Evolutionary conservation across 2,113 vertebrate species (phyloP).

Genomic region (Aldabrachelys gigantea): DNA sequence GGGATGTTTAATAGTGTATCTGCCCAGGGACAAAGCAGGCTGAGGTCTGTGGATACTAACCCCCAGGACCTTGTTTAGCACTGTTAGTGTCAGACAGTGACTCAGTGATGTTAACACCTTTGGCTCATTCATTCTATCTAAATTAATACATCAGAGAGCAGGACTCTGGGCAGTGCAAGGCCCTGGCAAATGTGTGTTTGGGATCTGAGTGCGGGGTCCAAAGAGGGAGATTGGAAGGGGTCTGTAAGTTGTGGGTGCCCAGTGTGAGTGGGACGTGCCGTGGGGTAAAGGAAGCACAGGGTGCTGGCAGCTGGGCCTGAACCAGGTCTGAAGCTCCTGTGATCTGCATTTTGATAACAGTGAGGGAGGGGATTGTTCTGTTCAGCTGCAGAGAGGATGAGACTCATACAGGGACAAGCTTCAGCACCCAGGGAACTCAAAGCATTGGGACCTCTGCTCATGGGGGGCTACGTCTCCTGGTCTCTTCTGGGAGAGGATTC

Average conservation of each 20-base stretch:
- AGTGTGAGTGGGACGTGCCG: not conserved
- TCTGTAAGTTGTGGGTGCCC: not conserved
- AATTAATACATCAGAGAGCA: not conserved
- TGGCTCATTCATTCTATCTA: not conserved
- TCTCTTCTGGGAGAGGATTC: not conserved
- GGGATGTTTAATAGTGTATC: not conserved
- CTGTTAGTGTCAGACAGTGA: not conserved
- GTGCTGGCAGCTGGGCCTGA: not conserved
- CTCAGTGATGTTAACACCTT: not conserved
- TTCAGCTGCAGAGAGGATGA: not conserved
- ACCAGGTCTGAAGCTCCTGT: not conserved
- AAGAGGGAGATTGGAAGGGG: not conserved
- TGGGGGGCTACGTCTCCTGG: too few species aligned
- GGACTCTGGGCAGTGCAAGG: not conserved
- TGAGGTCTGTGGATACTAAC: not conserved
- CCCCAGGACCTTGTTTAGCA: not conserved
- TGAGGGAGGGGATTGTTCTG: not conserved
- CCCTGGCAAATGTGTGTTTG: fast-evolving
- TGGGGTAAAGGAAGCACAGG: not conserved
- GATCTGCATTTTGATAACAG: not conserved
- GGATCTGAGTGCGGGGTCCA: fast-evolving
- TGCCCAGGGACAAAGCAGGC: not conserved
- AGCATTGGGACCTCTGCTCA: not conserved
- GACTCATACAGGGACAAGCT: not conserved
- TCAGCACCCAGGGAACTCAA: not conserved